Evolutionary conservation across 2,113 vertebrate species (phyloP).

Genomic region (Climacteris rufus): DNA sequence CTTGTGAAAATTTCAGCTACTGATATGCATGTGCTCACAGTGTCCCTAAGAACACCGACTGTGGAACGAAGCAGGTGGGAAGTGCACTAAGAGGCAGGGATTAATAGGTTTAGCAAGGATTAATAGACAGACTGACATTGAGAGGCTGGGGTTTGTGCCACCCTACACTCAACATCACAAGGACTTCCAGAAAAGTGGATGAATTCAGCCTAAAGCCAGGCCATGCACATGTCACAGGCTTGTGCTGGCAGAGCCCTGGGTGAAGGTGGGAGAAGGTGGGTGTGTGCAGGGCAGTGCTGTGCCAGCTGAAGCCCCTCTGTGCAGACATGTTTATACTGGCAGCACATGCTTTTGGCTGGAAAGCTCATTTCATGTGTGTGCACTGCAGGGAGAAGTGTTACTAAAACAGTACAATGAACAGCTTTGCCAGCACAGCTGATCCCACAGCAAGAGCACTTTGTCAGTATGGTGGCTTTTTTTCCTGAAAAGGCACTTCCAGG

Average conservation of each 20-base stretch:
- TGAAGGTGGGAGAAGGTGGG: not conserved
- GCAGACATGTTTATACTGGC: not conserved
- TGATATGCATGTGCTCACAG: not conserved
- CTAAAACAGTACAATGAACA: not conserved
- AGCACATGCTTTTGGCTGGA: not conserved
- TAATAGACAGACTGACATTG: not conserved
- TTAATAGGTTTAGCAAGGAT: slow-evolving; percentile 53
- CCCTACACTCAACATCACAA: not conserved
- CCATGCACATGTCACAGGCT: not conserved
- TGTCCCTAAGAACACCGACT: fast-evolving
- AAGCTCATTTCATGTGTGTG: not conserved
- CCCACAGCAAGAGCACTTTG: not conserved
- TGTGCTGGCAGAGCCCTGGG: not conserved
- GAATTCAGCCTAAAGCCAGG: not conserved
- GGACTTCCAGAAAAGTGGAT: not conserved
- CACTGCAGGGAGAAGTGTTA: not conserved
- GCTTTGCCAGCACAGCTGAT: slow-evolving; percentile 21
- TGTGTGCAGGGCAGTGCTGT: not conserved
- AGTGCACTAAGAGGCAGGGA: not conserved
- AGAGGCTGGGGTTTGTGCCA: not conserved
- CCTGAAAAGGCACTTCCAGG: not conserved
- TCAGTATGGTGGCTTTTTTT: not conserved
- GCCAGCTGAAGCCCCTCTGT: slow-evolving; percentile 11
- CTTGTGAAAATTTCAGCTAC: not conserved
- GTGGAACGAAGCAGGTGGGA: not conserved